phyloP scores from a whole-genome alignment of 2,113 vertebrate genomes.

The Corythornis madagascariensis region DNA sequence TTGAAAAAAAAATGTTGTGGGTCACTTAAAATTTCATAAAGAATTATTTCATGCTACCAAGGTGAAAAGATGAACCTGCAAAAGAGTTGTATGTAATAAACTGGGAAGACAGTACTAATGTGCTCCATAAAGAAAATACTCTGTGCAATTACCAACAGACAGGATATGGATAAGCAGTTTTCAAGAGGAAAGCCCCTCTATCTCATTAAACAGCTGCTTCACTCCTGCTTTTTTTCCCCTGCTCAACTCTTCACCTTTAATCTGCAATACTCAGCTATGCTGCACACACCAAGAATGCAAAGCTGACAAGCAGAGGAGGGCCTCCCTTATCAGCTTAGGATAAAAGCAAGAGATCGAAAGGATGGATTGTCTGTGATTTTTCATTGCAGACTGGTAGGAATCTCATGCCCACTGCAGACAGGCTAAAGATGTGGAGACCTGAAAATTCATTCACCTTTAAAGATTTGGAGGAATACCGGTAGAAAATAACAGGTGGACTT shows the following conservation, averaged over 20 bases:
- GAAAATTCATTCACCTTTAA: neutral
- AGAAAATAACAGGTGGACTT: conserved; percentile 3
- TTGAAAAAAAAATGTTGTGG: neutral
- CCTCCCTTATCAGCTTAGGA: conserved; percentile 57
- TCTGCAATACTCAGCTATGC: conserved; percentile 46
- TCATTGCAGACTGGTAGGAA: conserved; percentile 20
- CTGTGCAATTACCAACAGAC: conserved; percentile 19
- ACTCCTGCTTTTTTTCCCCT: conserved; percentile 24
- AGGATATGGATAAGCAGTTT: conserved; percentile 50
- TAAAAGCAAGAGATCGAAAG: conserved; percentile 48
- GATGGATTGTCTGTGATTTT: conserved; percentile 52
- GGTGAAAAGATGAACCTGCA: conserved; percentile 13
- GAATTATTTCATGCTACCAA: neutral
- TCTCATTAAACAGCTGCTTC: conserved; percentile 49
- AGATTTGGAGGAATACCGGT: neutral
- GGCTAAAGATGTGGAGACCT: conserved; percentile 27
- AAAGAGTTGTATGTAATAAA: conserved; percentile 27
- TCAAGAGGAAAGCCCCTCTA: conserved; percentile 48
- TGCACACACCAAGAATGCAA: conserved; percentile 46
- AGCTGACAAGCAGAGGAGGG: conserved; percentile 39
- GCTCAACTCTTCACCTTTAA: conserved; percentile 69
- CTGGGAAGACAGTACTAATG: neutral
- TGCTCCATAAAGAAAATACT: neutral
- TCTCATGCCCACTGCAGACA: neutral
- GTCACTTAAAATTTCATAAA: neutral